These are phyloP conservation scores for Drosophila azteca DNA, from an alignment of 1,140 invertebrate genomes.

Conservation along the genomic window DNA sequence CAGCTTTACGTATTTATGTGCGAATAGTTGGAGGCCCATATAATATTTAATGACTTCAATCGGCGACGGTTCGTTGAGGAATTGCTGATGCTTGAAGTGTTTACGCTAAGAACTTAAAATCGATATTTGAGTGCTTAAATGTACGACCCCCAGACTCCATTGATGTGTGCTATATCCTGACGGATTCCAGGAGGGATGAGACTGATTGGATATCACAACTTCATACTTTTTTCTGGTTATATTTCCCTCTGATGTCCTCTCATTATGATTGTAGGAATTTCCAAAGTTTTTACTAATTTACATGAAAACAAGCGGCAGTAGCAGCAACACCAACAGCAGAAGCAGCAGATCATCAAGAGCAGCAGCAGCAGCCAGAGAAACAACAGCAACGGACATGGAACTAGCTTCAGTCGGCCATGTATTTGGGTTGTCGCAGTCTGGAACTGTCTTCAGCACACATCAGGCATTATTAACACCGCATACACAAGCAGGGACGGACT, in stretches of 20 bases:
- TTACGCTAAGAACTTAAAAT: background rate
- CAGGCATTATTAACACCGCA: slow-evolving; percentile 79
- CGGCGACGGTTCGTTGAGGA: slow-evolving; percentile 2
- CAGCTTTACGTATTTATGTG: slow-evolving; percentile 45
- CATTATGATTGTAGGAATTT: too few relatives aligned
- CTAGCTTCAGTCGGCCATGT: slow-evolving; percentile 36
- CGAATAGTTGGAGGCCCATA: slow-evolving; percentile 17
- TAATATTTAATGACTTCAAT: slow-evolving; percentile 12
- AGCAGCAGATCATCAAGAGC: background rate
- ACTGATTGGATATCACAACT: too few relatives aligned
- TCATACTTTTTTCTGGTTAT: too few relatives aligned
- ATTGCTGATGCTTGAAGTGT: background rate
- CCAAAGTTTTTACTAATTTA: too few relatives aligned
- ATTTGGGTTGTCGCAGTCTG: slow-evolving; percentile 63
- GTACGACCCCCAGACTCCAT: too few relatives aligned
- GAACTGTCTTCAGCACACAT: slow-evolving; percentile 78
- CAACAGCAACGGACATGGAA: slow-evolving; percentile 35
- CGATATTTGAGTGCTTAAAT: too few relatives aligned
- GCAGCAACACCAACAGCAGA: slow-evolving; percentile 2
- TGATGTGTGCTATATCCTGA: too few relatives aligned
- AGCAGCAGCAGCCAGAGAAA: slow-evolving; percentile 11
- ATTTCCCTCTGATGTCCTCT: too few relatives aligned
- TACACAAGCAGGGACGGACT: slow-evolving; percentile 51
- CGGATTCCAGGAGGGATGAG: too few relatives aligned
- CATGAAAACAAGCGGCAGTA: slow-evolving; percentile 1